Evolutionary conservation across 2,888 invertebrate species (phyloP).

Genomic region (Ormyrus thymus): DNA sequence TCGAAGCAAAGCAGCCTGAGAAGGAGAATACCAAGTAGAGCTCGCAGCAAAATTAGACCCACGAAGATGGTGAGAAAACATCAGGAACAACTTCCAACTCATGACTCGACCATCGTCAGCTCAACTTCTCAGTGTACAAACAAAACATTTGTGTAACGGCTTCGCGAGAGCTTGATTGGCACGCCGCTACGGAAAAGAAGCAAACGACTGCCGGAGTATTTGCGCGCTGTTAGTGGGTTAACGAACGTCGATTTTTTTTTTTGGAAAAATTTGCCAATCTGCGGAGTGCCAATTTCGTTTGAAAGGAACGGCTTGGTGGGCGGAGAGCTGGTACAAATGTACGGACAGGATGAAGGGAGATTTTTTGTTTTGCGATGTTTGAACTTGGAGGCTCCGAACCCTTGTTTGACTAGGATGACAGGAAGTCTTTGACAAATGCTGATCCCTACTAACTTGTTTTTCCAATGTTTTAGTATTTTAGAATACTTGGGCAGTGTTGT

Average conservation of each 20-base stretch:
- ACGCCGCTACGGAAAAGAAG: background rate
- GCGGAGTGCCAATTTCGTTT: conserved; percentile 25
- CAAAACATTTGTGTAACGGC: conserved; percentile 21
- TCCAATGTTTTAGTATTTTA: no score
- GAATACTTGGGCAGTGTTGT: no score
- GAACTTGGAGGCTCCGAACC: no score
- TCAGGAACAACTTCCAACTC: background rate
- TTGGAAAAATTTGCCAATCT: conserved; percentile 20
- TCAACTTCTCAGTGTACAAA: background rate
- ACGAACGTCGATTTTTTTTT: background rate
- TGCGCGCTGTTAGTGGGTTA: no score
- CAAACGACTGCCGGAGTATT: no score
- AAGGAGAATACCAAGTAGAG: background rate
- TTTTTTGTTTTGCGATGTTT: no score
- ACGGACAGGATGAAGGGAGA: background rate
- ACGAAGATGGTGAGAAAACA: background rate
- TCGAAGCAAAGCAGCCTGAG: background rate
- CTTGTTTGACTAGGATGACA: no score
- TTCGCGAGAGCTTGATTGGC: background rate
- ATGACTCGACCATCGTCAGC: background rate
- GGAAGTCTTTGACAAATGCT: no score
- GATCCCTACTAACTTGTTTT: no score
- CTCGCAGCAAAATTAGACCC: conserved; percentile 6
- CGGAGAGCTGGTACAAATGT: background rate
- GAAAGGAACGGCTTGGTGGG: no score